Percentiles rank a stretch among this genome's conserved stretches.
Evolutionary conservation across 2,888 invertebrate genomes (phyloP).

Genomic region (Lasioglossum malachurum): DNA sequence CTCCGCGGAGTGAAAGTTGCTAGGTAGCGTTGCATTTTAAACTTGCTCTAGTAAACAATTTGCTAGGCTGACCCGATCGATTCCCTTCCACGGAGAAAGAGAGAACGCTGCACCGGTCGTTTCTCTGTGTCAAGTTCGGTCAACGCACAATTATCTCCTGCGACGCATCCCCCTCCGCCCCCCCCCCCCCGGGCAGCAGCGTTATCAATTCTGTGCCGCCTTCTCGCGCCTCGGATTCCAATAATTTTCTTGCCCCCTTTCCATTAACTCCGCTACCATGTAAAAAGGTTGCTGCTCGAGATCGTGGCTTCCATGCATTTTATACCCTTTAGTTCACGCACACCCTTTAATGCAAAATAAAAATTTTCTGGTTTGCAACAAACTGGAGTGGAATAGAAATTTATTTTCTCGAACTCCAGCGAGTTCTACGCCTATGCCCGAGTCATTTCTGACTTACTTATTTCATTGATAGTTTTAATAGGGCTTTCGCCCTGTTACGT

Average conservation of each 20-base stretch:
- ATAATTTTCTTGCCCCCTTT: neutral
- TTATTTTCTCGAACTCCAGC: too few species aligned
- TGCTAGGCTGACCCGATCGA: conserved; percentile 17
- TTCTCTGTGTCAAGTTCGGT: conserved; percentile 11
- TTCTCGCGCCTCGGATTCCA: conserved; percentile 31
- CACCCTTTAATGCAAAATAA: neutral
- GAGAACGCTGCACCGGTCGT: neutral
- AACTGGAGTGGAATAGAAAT: too few species aligned
- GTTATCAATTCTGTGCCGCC: conserved; percentile 32
- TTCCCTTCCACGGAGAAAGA: neutral
- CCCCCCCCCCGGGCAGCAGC: neutral
- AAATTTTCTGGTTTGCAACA: too few species aligned
- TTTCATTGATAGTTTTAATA: too few species aligned
- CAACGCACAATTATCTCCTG: conserved; percentile 13
- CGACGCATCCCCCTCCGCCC: conserved; percentile 11
- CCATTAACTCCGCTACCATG: neutral
- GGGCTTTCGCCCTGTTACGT: too few species aligned
- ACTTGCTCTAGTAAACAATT: conserved; percentile 15
- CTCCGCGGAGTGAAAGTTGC: conserved; percentile 16
- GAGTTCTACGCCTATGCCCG: too few species aligned
- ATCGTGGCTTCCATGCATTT: neutral
- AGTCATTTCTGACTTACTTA: too few species aligned
- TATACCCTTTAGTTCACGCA: too few species aligned
- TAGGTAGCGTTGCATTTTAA: conserved; percentile 8
- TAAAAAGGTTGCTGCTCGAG: neutral